These are phyloP conservation scores for Pycnomerus fuliginosus DNA, from an alignment of 2,888 invertebrate genomes.

Conservation along the genomic window DNA sequence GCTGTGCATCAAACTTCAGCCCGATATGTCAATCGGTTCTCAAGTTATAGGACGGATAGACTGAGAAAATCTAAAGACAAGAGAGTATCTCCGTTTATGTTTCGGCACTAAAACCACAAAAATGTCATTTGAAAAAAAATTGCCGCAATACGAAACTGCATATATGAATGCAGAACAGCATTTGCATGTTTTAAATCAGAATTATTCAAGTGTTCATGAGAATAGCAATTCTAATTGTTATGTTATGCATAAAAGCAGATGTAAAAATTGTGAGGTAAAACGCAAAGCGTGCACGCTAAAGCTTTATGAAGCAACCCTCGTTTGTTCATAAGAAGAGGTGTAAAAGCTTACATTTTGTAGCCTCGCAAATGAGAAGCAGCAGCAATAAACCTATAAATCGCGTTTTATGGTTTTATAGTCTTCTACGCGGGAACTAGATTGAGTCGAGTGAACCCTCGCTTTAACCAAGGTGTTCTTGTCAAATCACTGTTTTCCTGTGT, in stretches of 20 bases:
- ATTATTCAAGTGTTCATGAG: slow-evolving; percentile 12
- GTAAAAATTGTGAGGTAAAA: slow-evolving; percentile 32
- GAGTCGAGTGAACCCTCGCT: slow-evolving; percentile 39
- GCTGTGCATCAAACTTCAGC: no score
- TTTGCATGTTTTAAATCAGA: no score
- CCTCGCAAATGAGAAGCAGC: slow-evolving; percentile 38
- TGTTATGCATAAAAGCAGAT: slow-evolving; percentile 11
- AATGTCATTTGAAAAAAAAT: neutral
- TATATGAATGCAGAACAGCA: slow-evolving; percentile 17
- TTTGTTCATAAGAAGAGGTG: slow-evolving; percentile 30
- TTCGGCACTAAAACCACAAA: neutral
- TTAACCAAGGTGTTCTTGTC: slow-evolving; percentile 43
- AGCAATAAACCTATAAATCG: slow-evolving; percentile 51
- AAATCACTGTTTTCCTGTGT: no score
- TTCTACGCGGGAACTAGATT: slow-evolving; percentile 45
- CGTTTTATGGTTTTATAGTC: slow-evolving; percentile 52
- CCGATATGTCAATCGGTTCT: no score
- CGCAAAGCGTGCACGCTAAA: slow-evolving; percentile 26
- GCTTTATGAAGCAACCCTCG: slow-evolving; percentile 27
- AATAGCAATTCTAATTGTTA: slow-evolving; percentile 17
- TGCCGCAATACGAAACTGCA: slow-evolving; percentile 3
- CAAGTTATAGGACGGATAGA: neutral
- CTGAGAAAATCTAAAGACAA: neutral
- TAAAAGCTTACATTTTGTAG: slow-evolving; percentile 39
- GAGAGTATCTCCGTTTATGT: neutral